Evolutionary conservation across 2,797 vertebrate species (phyloP), one percentile per base, ranked within the genome.

Genomic region (Notoglanidium macrostoma): DNA sequence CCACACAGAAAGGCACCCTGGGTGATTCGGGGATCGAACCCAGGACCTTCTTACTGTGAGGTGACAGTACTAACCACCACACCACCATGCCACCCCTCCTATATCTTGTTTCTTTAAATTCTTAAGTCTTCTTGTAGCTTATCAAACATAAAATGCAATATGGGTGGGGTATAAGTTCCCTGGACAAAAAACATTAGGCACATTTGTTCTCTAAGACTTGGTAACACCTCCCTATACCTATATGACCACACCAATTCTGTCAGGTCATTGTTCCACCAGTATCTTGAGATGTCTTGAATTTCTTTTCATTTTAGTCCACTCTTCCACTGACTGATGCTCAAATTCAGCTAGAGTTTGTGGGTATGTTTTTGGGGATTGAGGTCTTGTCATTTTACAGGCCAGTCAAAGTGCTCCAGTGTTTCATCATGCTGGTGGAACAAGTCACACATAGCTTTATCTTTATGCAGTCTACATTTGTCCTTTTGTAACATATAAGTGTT

Each of bases 361-460:
- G n/a, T 51, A 23, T 46, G 10, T 51, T 8, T 29, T 17, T 26
- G 26, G 8, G 49, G n/a, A 54, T 55, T 55, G 76, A 55, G 51
- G 17, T 78, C 51, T 78, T 78, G 19, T 78, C 29, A 57, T 57
- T 57, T 35, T 78, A n/a, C 76, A 35, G 32, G 76, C 12, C 76
- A 78, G 49, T 54, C 51, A 78, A 51, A 29, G 15, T 76, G 46
- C 26, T 5, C n/a, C 26, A 76, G 29, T 21, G 76, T 78, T 78
- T 19, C 29, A 32, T 78, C 17, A 78, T 78, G n/a, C 51, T 55
- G 0, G 9, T 77, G 54, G 54, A 81, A 17, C 32, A 80, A 59
- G 55, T n/a, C 29, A 57, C 54, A 35, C 19, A 59, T 35, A 40
- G 19, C 26, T 40, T 21, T 79, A 59, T 80, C 5, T 40, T 79